Base-by-base conservation (phyloP, 2,113 vertebrate species). In the Lamprologus lemairii region DNA sequence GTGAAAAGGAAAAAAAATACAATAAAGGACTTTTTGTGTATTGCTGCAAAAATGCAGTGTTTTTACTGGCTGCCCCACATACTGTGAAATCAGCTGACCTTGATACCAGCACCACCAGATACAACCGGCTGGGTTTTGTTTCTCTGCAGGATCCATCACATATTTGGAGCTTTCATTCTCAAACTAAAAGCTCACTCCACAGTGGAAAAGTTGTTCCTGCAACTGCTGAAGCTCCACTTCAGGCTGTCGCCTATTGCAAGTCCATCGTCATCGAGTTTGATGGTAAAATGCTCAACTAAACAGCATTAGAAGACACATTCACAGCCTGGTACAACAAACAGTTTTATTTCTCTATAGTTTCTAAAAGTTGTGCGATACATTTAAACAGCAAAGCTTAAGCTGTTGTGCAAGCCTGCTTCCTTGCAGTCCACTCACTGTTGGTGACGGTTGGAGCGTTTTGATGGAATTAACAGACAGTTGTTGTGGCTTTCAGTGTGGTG, bases 1-100 rank as follows among this genome's bases (percentile, higher is more conserved):
- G 85, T 85, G 87, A 93, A 95, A 93, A 93, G 63, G 90, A 75
- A 94, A 96, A 96, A 95, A 94, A 93, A 95, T 81, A 89, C 96
- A 97, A 97, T 98, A 98, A 97, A 98, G 97, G 97, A 95, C 93
- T 95, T 97, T 98, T 98, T 98, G 97, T 98, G 98, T 97, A 98
- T 97, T 95, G 97, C 97, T 97, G 95, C 95, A 96, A 90, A 81
- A 81, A 80, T 54, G 75, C 80, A 28, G 45, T 68, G 73, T 51
- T 37, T 85, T 58, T 78, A 21, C 73, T 78, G 73, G 45, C 33
- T 57, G 54, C 10, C 2, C 4, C 16, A 9, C 6, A 17, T 21
- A 7, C 5, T 33, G 35, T 7, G 28, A 68, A 53, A 16, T 3
- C 42, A 57, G 82, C n/a, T 7, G 17, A 6, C 5, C 9, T 1